Base-by-base conservation (phyloP, 92 coral and sea anemone genomes). In the Virgularia gustaviana region DNA sequence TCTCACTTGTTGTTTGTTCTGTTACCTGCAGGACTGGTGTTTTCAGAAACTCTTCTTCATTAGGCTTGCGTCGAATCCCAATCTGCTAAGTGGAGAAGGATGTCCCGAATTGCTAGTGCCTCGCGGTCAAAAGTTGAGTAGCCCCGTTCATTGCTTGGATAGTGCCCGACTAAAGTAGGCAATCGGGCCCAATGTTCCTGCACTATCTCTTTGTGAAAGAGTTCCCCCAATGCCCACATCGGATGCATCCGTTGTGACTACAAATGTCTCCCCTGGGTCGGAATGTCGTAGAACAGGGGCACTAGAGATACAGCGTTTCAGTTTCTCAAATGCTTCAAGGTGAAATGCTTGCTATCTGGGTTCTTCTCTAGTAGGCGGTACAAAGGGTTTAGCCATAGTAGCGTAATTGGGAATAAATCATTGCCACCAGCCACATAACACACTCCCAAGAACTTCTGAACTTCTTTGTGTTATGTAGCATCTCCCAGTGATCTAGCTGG, bases 361-460 rank as follows among this genome's bases (percentile, higher is more conserved):
- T 47, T 47, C 55, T 63, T 63, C 71, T 57, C 53, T 47, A 73
- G 6, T 13, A 56, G 13, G 51, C 60, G 54, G 44, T 54, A 49
- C 15, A 73, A 63, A 28, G n/a, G 73, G 80, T 49, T 75, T 75
- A 33, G 80, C 73, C 18, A 75, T 62, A 29, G 36, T 36, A 27
- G 80, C 74, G 24, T 42, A 75, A 32, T 38, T 13, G n/a, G 45
- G 80, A n/a, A 62, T 75, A 34, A 75, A 75, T 45, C 38, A 61
- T 9, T 61, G 55, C 80, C 80, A 63, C 80, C 80, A 75, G 22
- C 80, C 54, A 31, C 80, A 32, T n/a, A n/a, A n/a, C n/a, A n/a
- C 12, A 75, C 44, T 22, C 80, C 60, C 74, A 63, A 28, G 41
- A 75, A 75, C 32, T 62, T 32, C 51, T 63, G 61, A 28, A 28